These are phyloP conservation scores for Alca torda DNA, from an alignment of 2,797 vertebrate species.

Conservation along the genomic window DNA sequence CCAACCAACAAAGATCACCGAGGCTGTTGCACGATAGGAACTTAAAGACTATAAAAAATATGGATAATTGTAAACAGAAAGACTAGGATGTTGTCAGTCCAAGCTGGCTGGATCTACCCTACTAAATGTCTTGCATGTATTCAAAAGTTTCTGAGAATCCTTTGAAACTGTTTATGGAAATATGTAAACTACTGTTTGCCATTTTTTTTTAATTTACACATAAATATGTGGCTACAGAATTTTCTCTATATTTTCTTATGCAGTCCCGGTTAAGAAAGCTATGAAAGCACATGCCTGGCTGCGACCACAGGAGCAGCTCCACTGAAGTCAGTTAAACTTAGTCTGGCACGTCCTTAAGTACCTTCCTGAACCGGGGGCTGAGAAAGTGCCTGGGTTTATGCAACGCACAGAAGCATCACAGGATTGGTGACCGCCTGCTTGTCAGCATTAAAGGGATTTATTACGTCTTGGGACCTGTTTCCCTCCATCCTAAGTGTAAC, in stretches of 20 bases:
- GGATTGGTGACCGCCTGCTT: constrained; percentile 9
- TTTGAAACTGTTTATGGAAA: neutral
- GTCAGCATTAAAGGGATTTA: neutral
- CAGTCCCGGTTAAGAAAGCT: neutral
- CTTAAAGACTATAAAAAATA: neutral
- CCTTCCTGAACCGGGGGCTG: neutral
- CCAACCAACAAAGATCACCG: constrained; percentile 34
- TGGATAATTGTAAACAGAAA: constrained; percentile 51
- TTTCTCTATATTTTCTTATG: neutral
- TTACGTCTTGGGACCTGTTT: neutral
- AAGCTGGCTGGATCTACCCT: constrained; percentile 11
- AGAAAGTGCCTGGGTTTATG: neutral
- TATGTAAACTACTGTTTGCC: neutral
- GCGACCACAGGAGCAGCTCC: neutral
- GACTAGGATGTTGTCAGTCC: constrained; percentile 33
- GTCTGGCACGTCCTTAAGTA: neutral
- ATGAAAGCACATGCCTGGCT: neutral
- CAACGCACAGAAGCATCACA: constrained; percentile 23
- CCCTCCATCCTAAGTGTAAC: neutral
- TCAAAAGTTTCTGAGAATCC: constrained; percentile 5
- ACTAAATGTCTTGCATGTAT: neutral
- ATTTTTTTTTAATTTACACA: constrained; percentile 36
- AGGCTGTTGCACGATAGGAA: constrained; percentile 22
- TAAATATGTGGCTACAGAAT: constrained; percentile 18
- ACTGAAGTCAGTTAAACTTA: neutral